These are phyloP conservation scores for Burhinus oedicnemus DNA, from an alignment of 2,113 vertebrate genomes.

Conservation along the genomic window DNA sequence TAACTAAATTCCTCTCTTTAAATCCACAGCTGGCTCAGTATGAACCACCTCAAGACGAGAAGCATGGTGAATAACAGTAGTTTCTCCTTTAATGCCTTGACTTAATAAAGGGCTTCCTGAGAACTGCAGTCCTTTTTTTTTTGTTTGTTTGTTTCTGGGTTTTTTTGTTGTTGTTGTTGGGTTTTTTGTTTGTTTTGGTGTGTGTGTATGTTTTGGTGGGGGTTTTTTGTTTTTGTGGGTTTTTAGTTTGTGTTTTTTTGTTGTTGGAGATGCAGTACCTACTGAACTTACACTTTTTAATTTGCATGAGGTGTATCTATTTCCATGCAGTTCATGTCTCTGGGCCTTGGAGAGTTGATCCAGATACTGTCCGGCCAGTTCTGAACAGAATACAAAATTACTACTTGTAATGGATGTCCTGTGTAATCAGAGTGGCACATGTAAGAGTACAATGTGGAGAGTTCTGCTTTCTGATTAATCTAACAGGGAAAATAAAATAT, in stretches of 20 bases:
- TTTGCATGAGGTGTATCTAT: not conserved
- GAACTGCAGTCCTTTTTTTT: conserved; percentile 61
- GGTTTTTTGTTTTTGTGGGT: too few species aligned
- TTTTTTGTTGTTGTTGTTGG: not conserved
- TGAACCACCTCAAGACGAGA: conserved; percentile 83
- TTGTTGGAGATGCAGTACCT: not conserved
- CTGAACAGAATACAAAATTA: not conserved
- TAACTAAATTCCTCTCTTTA: conserved; percentile 73
- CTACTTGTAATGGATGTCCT: not conserved
- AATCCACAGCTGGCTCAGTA: conserved; percentile 87
- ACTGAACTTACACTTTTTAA: not conserved
- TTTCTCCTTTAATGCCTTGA: conserved; percentile 56
- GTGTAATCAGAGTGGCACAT: not conserved
- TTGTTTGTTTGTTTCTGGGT: not conserved
- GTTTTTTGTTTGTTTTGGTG: not conserved
- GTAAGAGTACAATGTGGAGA: not conserved
- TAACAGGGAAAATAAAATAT: not conserved
- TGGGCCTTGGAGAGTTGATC: not conserved
- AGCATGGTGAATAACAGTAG: conserved; percentile 76
- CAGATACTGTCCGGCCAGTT: not conserved
- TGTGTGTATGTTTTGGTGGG: not conserved
- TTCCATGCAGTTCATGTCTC: not conserved
- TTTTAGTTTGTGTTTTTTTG: not conserved
- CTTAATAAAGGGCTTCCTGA: conserved; percentile 80
- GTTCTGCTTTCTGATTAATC: not conserved